Evolutionary conservation across 2,888 invertebrate genomes (phyloP), one percentile per base, ranked within the genome.

Genomic region (Cerastis leucographa): DNA sequence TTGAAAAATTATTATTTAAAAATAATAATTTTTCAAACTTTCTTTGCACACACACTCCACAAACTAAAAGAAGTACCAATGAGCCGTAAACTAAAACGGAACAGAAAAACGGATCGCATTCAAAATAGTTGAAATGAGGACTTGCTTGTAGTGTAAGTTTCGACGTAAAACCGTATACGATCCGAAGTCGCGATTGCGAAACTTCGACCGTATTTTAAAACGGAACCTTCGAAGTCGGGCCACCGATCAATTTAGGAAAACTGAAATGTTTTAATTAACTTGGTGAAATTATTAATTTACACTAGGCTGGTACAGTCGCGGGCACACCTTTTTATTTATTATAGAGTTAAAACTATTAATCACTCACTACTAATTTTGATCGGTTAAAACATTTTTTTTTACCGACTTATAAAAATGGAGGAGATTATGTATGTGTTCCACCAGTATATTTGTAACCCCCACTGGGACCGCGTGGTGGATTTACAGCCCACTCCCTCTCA

Each of bases 201-300:
- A 91, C 86, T 92, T 92, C 42, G 84, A 54, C 59, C 87, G 82
- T 87, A 87, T 88, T 87, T 87, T 84, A 88, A 84, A 86, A 82
- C 71, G 66, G 78, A 14, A 11, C 80, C 62, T 62, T 61, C 79
- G 54, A 82, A 76, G 51, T 67, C 61, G 76, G 80, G 78, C 82
- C 88, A 88, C 84, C 86, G 84, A 86, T 80, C 84, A 84, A 84
- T 74, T 84, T 73, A 65, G 54, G 73, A 59, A 78, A 71, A 69
- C 73, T 72, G 82, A 76, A 86, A 86, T 84, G 78, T 94, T 94
- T 94, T 95, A 94, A 95, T 94, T 94, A 94, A 93, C 89, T 94
- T 90, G 80, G 84, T 83, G 89, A 93, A 93, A 94, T 93, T 93
- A 94, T 92, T 93, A 94, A 94, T 94, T 93, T 91, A 90, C 90